Conservation (phyloP, 2,113 vertebrate species). For the Microtus montanus region DNA sequence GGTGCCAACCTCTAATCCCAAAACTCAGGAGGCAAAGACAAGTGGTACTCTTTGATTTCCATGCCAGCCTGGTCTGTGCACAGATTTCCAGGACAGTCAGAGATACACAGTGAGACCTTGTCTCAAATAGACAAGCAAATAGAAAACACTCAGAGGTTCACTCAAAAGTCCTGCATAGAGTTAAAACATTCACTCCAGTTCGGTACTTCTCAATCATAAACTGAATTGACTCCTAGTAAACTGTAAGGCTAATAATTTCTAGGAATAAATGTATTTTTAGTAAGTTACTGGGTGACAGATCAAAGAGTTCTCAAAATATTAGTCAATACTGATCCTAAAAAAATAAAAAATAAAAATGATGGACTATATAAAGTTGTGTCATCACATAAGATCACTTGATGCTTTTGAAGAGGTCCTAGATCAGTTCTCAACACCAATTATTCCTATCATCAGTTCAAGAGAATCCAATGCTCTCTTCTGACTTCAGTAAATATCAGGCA, state of each 20-base stretch:
- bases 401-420: background rate
- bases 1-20: background rate
- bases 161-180: background rate
- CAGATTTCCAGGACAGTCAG: background rate
- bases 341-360: background rate
- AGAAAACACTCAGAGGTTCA: background rate
- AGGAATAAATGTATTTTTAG: background rate
- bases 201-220: background rate
- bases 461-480: background rate
- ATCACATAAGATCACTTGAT: background rate
- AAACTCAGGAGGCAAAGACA: background rate
- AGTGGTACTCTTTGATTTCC: background rate
- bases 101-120: background rate
- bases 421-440: background rate
- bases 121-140: background rate
- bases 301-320: background rate
- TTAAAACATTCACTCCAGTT: background rate
- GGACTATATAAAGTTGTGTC: background rate
- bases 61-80: background rate
- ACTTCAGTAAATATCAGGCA: background rate
- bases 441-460: background rate
- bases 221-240: background rate
- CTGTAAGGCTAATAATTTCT: background rate
- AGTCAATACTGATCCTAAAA: background rate
- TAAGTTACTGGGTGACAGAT: background rate